Evolutionary conservation across 64 coral and sea anemone species (phyloP).

Genomic region (Porites australiensis): DNA sequence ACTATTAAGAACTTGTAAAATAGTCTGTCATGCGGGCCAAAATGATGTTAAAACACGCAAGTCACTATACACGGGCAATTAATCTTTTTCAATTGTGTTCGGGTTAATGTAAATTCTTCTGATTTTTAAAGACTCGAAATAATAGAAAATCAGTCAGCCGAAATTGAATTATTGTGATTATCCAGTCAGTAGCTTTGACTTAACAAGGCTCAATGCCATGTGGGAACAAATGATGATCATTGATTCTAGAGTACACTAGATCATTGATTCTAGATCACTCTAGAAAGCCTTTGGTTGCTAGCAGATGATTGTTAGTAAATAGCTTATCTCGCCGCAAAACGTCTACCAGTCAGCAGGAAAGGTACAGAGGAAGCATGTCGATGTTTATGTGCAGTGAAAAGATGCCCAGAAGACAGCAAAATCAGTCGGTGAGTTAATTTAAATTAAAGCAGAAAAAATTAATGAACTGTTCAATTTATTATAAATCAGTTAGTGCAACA

Average conservation of each 20-base stretch:
- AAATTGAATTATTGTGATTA: background rate
- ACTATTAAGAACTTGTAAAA: no score
- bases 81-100: background rate
- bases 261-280: slow-evolving; percentile 1
- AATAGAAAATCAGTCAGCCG: slow-evolving; percentile 16
- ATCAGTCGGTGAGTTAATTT: slow-evolving; percentile 18
- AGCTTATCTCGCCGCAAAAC: background rate
- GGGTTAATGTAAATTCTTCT: background rate
- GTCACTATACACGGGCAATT: background rate
- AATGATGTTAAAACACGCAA: background rate
- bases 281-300: background rate
- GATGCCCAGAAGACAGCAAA: background rate
- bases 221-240: background rate
- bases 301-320: background rate
- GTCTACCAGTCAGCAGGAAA: background rate
- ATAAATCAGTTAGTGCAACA: background rate
- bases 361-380: background rate
- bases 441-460: background rate
- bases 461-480: background rate
- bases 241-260: background rate
- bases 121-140: background rate
- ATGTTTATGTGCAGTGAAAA: background rate
- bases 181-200: background rate
- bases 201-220: background rate
- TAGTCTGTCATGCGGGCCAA: no score